Evolutionary conservation across 1,140 invertebrate species (phyloP).

Genomic region (Stegodyphus dumicola): DNA sequence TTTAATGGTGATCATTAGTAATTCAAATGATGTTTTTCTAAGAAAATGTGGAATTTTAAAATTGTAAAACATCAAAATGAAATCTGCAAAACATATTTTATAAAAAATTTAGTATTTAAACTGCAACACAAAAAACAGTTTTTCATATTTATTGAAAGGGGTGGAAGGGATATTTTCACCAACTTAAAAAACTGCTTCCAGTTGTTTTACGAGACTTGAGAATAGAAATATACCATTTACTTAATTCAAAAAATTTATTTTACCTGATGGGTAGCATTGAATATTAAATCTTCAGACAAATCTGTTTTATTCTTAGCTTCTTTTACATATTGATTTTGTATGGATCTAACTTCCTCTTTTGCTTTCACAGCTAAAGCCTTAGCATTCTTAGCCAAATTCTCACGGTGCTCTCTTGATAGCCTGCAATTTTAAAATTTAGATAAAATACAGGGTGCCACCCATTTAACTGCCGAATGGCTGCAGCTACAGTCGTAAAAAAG

Average conservation of each 20-base stretch:
- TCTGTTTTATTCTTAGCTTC: slow-evolving; percentile 74
- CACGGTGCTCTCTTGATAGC: slow-evolving; percentile 91
- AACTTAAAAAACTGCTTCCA: background rate
- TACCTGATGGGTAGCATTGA: slow-evolving; percentile 75
- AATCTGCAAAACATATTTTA: no score
- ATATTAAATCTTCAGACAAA: slow-evolving; percentile 76
- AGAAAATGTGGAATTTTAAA: no score
- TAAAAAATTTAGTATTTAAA: no score
- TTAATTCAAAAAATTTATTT: slow-evolving; percentile 14
- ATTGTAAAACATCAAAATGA: no score
- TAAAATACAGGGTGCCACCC: no score
- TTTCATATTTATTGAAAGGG: background rate
- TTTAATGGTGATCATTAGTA: no score
- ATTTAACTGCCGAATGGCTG: no score
- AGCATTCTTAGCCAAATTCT: slow-evolving; percentile 86
- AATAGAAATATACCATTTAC: background rate
- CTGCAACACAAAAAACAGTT: no score
- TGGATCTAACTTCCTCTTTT: slow-evolving; percentile 80
- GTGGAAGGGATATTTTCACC: background rate
- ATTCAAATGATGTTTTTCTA: no score
- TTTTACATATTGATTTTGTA: slow-evolving; percentile 81
- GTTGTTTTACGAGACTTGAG: background rate
- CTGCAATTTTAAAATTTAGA: slow-evolving; percentile 67
- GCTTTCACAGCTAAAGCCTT: slow-evolving; percentile 84
- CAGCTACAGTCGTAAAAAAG: background rate